Evolutionary conservation across 2,888 invertebrate genomes (phyloP).

Genomic region (Drosophila greeni): DNA sequence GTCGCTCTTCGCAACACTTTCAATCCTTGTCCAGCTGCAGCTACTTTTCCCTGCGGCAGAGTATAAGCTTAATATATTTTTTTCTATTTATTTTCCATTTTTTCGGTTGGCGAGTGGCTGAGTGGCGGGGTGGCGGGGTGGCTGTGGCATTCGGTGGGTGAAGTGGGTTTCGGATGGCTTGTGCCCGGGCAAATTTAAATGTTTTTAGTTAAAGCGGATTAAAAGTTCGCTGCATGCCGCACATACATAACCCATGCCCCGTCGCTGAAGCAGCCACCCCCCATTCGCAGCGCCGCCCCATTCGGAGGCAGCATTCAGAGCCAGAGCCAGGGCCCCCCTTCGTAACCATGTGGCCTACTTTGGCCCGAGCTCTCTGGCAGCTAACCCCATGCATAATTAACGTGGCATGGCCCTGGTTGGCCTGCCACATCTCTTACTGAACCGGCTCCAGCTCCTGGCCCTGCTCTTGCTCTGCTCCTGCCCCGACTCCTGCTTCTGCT

Average conservation of each 20-base stretch:
- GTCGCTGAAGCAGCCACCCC: conserved; percentile 10
- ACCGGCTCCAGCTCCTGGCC: conserved; percentile 23
- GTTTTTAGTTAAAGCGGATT: conserved; percentile 75
- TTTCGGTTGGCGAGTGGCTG: conserved; percentile 45
- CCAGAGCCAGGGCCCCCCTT: conserved; percentile 1
- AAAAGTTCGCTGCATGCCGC: conserved; percentile 75
- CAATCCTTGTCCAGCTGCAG: conserved; percentile 12
- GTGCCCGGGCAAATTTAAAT: conserved; percentile 66
- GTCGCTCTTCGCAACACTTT: conserved; percentile 15
- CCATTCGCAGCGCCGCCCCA: not conserved
- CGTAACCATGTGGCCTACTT: conserved; percentile 69
- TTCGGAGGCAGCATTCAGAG: conserved; percentile 33
- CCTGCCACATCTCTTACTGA: conserved; percentile 51
- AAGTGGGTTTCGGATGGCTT: conserved; percentile 24
- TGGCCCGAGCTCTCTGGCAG: conserved; percentile 61
- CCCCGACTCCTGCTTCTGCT: not conserved
- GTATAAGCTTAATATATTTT: conserved; percentile 38
- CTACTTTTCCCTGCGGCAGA: conserved; percentile 34
- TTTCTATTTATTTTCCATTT: conserved; percentile 50
- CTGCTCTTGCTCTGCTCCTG: conserved; percentile 18
- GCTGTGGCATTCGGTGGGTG: conserved; percentile 8
- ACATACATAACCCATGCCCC: conserved; percentile 70
- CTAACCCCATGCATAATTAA: conserved; percentile 64
- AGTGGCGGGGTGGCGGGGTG: conserved; percentile 34
- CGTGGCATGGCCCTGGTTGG: conserved; percentile 56